Evolutionary conservation across 2,113 vertebrate genomes (phyloP).

Genomic region (Indicator indicator): DNA sequence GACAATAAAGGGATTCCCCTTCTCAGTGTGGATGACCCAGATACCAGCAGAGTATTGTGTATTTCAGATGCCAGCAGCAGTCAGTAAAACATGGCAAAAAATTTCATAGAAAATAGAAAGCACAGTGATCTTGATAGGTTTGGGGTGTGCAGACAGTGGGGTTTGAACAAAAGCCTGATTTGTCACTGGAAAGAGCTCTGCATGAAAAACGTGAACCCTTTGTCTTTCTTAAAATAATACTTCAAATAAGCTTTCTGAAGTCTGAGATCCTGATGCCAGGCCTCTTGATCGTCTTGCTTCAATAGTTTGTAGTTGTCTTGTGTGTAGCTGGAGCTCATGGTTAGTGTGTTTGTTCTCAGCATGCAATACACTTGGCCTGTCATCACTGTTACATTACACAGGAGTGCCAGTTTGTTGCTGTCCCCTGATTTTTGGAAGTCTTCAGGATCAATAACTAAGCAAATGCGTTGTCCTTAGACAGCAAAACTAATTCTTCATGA

Average conservation of each 20-base stretch:
- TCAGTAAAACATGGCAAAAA: neutral
- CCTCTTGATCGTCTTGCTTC: neutral
- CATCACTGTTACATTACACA: rapidly evolving
- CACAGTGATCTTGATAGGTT: neutral
- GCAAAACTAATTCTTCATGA: neutral
- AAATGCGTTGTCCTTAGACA: neutral
- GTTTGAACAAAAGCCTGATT: neutral
- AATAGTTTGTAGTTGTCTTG: neutral
- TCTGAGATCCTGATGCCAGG: neutral
- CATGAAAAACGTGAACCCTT: neutral
- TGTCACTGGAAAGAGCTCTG: neutral
- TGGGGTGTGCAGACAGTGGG: neutral
- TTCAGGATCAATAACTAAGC: neutral
- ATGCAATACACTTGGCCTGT: neutral
- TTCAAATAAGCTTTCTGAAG: neutral
- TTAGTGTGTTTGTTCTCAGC: neutral
- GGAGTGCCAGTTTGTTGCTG: neutral
- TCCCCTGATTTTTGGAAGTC: neutral
- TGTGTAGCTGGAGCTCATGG: neutral
- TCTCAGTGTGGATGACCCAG: conserved; percentile 9
- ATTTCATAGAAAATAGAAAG: neutral
- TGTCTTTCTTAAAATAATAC: neutral
- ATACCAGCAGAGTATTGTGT: neutral
- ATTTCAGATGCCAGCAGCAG: neutral
- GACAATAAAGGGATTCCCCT: conserved; percentile 46